Evolutionary conservation across 2,113 vertebrate genomes (phyloP).

Genomic region (Megaleporinus macrocephalus): DNA sequence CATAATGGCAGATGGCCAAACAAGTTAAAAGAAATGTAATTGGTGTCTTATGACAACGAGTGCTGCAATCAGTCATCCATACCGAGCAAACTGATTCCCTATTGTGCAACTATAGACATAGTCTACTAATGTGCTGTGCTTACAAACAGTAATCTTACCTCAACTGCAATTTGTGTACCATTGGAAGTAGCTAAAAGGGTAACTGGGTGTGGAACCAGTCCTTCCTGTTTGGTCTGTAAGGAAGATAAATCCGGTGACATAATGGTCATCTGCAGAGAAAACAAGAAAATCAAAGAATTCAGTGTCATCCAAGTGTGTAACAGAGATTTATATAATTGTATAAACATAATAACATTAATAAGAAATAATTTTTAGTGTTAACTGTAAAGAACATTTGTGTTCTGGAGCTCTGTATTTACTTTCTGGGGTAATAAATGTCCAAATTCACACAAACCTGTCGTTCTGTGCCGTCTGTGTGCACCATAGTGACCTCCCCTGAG

Average conservation of each 20-base stretch:
- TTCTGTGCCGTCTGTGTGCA: slow-evolving; percentile 88
- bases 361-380: too few relatives aligned
- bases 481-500: slow-evolving; percentile 90
- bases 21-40: not conserved
- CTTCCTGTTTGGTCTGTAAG: slow-evolving; percentile 86
- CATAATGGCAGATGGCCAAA: not conserved
- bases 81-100: too few relatives aligned
- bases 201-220: slow-evolving; percentile 87
- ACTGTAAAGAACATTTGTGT: not conserved
- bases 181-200: slow-evolving; percentile 95
- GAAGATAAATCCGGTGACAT: slow-evolving; percentile 92
- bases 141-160: slow-evolving; percentile 75
- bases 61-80: too few relatives aligned
- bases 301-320: not conserved
- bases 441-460: slow-evolving; percentile 82
- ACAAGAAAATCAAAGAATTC: slow-evolving; percentile 60
- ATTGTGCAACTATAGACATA: not conserved
- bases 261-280: slow-evolving; percentile 86
- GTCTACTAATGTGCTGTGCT: not conserved
- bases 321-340: too few relatives aligned
- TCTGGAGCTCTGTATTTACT: not conserved
- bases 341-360: too few relatives aligned
- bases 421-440: not conserved
- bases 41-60: not conserved
- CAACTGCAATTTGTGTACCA: slow-evolving; percentile 96